Evolutionary conservation across 37 sponge, comb jelly and placozoan species (phyloP).

Genomic region (Lycopodina hypogea): DNA sequence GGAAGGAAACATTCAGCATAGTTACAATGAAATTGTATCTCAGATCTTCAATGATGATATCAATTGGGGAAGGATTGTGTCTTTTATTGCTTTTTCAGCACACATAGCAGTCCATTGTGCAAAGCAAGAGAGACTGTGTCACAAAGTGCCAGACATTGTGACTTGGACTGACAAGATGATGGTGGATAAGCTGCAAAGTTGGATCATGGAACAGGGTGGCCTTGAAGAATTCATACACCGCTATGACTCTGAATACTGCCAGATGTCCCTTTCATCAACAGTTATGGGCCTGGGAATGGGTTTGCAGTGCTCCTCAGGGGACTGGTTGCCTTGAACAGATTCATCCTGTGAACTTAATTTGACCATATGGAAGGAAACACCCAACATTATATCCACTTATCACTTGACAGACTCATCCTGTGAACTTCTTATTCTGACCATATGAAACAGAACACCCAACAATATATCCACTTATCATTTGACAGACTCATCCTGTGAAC

Average conservation of each 20-base stretch:
- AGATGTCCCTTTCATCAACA: neutral
- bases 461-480: too few relatives aligned
- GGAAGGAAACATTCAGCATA: slow-evolving; percentile 23
- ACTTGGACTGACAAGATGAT: slow-evolving; percentile 21
- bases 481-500: too few relatives aligned
- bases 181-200: slow-evolving; percentile 13
- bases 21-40: slow-evolving; percentile 29
- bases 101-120: slow-evolving; percentile 53
- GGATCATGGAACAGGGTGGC: slow-evolving; percentile 22
- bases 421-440: too few relatives aligned
- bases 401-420: too few relatives aligned
- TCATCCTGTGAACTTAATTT: too few relatives aligned
- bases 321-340: slow-evolving; percentile 2
- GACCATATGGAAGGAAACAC: too few relatives aligned
- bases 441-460: too few relatives aligned
- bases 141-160: slow-evolving; percentile 27
- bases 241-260: slow-evolving; percentile 11
- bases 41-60: slow-evolving; percentile 56
- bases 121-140: slow-evolving; percentile 7
- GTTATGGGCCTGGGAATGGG: slow-evolving; percentile 5
- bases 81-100: slow-evolving; percentile 58
- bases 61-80: slow-evolving; percentile 67
- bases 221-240: slow-evolving; percentile 29
- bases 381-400: too few relatives aligned
- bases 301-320: slow-evolving; percentile 27